Conservation (phyloP, 2,113 vertebrate genomes). For the Cygnus atratus region DNA sequence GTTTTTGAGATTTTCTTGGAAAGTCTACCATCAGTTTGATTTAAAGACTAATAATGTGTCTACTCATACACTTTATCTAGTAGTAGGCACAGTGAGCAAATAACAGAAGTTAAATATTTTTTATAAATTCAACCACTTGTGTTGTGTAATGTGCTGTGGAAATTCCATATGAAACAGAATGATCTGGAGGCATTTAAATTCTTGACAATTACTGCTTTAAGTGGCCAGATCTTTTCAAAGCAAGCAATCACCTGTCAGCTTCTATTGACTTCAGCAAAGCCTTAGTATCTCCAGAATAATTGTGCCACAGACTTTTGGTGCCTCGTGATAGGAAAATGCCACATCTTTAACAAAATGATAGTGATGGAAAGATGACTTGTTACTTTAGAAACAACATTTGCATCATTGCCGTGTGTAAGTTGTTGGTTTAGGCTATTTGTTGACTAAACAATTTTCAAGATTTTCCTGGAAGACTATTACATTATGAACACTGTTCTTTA, state of each 20-base stretch:
- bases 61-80: neutral
- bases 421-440: neutral
- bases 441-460: neutral
- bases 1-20: neutral
- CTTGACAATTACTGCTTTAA: neutral
- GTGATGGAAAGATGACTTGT: neutral
- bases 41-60: neutral
- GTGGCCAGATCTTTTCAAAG: neutral
- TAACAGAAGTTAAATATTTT: neutral
- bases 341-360: neutral
- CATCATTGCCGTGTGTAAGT: neutral
- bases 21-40: neutral
- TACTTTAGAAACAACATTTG: neutral
- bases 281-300: neutral
- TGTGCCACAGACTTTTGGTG: neutral
- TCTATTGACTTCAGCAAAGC: neutral
- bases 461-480: neutral
- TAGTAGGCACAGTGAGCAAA: neutral
- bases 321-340: neutral
- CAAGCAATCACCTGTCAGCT: neutral
- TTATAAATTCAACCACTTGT: neutral
- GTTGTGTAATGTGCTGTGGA: neutral
- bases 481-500: neutral
- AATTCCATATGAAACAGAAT: neutral
- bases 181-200: neutral